phyloP scores from a whole-genome alignment of 2,888 invertebrate species.

The Melanophora roralis region DNA sequence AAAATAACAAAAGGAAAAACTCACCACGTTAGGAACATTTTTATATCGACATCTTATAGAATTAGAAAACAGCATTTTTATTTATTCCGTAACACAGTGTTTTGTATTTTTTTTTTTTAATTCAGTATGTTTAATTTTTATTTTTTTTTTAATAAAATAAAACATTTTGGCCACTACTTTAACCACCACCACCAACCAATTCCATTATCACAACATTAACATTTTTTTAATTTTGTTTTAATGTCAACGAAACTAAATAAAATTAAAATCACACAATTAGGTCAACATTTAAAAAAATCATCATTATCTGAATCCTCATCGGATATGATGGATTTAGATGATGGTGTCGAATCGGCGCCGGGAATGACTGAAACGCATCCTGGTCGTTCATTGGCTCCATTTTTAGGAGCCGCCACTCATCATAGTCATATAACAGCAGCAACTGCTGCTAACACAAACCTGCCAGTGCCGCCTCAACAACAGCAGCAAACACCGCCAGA shows the following conservation, averaged over 20 bases:
- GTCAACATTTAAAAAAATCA: slow-evolving; percentile 92
- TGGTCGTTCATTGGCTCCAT: slow-evolving; percentile 76
- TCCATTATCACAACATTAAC: slow-evolving; percentile 28
- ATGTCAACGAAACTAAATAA: not conserved
- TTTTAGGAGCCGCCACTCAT: slow-evolving; percentile 76
- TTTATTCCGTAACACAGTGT: too few relatives aligned
- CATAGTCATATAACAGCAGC: slow-evolving; percentile 67
- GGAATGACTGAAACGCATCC: slow-evolving; percentile 77
- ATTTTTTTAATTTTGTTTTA: not conserved
- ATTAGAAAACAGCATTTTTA: too few relatives aligned
- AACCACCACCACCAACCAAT: slow-evolving; percentile 38
- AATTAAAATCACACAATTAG: slow-evolving; percentile 77
- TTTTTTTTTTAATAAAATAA: slow-evolving; percentile 65
- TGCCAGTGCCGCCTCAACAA: slow-evolving; percentile 62
- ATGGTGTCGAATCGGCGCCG: slow-evolving; percentile 82
- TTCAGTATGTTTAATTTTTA: slow-evolving; percentile 63
- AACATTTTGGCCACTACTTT: not conserved
- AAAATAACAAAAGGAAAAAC: too few relatives aligned
- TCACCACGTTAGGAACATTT: too few relatives aligned
- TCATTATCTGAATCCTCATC: slow-evolving; percentile 93
- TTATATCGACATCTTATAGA: too few relatives aligned
- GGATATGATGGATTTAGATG: slow-evolving; percentile 95
- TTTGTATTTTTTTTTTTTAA: slow-evolving; percentile 1
- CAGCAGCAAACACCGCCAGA: slow-evolving; percentile 62
- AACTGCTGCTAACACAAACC: slow-evolving; percentile 64